phyloP scores from a whole-genome alignment of 2,888 invertebrate species.

The Thalpophila matura region DNA sequence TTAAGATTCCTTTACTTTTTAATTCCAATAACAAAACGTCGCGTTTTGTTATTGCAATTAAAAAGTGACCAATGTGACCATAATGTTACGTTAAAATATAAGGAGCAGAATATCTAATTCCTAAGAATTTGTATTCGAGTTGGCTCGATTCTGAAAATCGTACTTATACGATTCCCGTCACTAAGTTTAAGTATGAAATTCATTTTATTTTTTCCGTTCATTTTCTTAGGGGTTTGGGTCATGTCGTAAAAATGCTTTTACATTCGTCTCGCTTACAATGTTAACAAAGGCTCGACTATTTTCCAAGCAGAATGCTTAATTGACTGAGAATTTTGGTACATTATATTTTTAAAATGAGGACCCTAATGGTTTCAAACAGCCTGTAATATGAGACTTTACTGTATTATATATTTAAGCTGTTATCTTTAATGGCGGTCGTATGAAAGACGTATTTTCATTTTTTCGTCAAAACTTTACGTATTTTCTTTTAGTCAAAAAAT shows the following conservation, averaged over 20 bases:
- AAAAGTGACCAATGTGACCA: too few relatives aligned
- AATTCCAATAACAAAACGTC: too few relatives aligned
- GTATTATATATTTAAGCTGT: conserved; percentile 28
- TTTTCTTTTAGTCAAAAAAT: background rate
- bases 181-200: conserved; percentile 79
- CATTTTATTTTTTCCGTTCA: conserved; percentile 80
- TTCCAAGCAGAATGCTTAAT: conserved; percentile 75
- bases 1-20: background rate
- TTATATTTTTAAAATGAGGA: conserved; percentile 61
- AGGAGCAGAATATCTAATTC: conserved; percentile 18
- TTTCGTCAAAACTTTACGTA: background rate
- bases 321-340: conserved; percentile 69
- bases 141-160: conserved; percentile 41
- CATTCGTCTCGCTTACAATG: conserved; percentile 82
- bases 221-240: conserved; percentile 78
- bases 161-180: conserved; percentile 44
- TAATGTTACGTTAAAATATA: background rate
- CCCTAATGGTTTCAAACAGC: conserved; percentile 59
- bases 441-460: conserved; percentile 13
- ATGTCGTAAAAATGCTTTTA: conserved; percentile 83
- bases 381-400: conserved; percentile 46
- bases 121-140: conserved; percentile 40
- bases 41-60: too few relatives aligned
- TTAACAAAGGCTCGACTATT: conserved; percentile 82
- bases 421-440: conserved; percentile 32